Conservation (phyloP, 2,888 invertebrate species). For the Elmis aenea region DNA sequence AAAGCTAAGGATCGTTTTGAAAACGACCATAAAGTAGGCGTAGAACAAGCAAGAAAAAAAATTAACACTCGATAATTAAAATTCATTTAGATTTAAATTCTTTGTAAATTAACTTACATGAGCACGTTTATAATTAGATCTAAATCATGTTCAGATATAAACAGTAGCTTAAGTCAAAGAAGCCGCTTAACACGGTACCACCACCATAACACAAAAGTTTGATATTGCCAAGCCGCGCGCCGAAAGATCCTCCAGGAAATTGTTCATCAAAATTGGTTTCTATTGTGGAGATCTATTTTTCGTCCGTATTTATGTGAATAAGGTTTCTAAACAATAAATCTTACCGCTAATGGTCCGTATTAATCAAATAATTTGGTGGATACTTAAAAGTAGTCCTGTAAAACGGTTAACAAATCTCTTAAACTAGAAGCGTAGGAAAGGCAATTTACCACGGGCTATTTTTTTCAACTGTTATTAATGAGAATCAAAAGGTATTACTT, state of each 20-base stretch:
- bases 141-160: constrained; percentile 25
- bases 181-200: constrained; percentile 21
- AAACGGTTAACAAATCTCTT: too few relatives aligned
- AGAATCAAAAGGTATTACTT: too few relatives aligned
- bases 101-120: constrained; percentile 22
- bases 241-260: neutral
- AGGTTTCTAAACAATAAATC: constrained; percentile 19
- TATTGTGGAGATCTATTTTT: constrained; percentile 19
- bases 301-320: constrained; percentile 17
- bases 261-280: constrained; percentile 15
- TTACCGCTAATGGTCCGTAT: constrained; percentile 18
- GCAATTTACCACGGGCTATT: too few relatives aligned
- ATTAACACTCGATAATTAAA: constrained; percentile 14
- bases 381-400: too few relatives aligned
- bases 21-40: too few relatives aligned
- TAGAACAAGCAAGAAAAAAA: too few relatives aligned
- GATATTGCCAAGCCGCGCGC: constrained; percentile 3
- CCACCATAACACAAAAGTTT: constrained; percentile 12
- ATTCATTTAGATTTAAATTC: constrained; percentile 15
- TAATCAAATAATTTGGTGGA: constrained; percentile 25
- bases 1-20: too few relatives aligned
- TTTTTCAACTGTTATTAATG: too few relatives aligned
- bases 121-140: constrained; percentile 24
- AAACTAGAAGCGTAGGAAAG: too few relatives aligned
- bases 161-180: constrained; percentile 25